Conservation (phyloP, 2,888 invertebrate genomes). For the Ochlodes sylvanus region DNA sequence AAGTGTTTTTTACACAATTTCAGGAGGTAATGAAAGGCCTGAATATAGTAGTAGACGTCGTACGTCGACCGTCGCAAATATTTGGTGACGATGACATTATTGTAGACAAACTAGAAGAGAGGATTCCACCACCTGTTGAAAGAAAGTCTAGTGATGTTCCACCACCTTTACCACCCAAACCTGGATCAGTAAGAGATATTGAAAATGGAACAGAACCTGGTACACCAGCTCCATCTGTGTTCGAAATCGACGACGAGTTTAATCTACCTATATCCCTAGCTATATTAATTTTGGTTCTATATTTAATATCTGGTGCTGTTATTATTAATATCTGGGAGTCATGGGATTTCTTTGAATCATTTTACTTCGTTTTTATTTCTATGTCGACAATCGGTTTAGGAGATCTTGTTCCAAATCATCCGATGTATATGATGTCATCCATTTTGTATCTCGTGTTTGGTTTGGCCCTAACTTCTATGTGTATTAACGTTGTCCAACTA, state of each 20-base stretch:
- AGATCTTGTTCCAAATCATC: slow-evolving; percentile 95
- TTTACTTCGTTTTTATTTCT: slow-evolving; percentile 98
- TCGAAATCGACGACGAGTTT: slow-evolving; percentile 96
- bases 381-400: slow-evolving; percentile 99
- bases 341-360: slow-evolving; percentile 97
- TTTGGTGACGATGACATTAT: slow-evolving; percentile 82
- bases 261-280: slow-evolving; percentile 97
- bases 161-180: slow-evolving; percentile 75
- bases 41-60: slow-evolving; percentile 92
- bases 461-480: slow-evolving; percentile 97
- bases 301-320: slow-evolving; percentile 94
- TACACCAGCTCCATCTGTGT: slow-evolving; percentile 91
- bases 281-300: slow-evolving; percentile 91
- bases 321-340: slow-evolving; percentile 91
- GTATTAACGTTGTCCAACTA: slow-evolving; percentile 97
- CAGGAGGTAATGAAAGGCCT: slow-evolving; percentile 94
- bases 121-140: slow-evolving; percentile 56
- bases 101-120: slow-evolving; percentile 53
- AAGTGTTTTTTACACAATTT: slow-evolving; percentile 49
- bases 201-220: slow-evolving; percentile 86
- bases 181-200: slow-evolving; percentile 60
- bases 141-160: slow-evolving; percentile 72
- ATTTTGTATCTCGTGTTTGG: slow-evolving; percentile 98
- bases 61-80: slow-evolving; percentile 89
- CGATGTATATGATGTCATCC: slow-evolving; percentile 95